Percentiles rank a stretch among this genome's conserved stretches.
Evolutionary conservation across 1,140 invertebrate genomes (phyloP).

Genomic region (Zaprionus inermis): DNA sequence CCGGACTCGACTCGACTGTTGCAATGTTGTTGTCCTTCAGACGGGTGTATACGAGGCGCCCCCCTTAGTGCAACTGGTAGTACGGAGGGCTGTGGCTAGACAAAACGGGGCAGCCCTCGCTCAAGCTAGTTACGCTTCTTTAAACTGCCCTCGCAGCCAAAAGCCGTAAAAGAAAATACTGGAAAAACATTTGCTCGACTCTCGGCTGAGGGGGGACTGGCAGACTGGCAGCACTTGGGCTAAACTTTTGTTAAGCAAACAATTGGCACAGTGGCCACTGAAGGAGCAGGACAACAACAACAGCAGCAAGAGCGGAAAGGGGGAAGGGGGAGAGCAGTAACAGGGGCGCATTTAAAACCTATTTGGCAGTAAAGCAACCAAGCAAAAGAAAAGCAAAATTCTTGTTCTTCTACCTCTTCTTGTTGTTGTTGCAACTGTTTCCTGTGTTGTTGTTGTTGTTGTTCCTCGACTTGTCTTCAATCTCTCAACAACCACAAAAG

Average conservation of each 20-base stretch:
- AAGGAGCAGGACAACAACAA: constrained; percentile 26
- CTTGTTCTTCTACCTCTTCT: neutral
- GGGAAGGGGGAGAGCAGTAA: constrained; percentile 11
- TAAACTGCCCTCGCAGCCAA: constrained; percentile 57
- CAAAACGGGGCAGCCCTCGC: constrained; percentile 5
- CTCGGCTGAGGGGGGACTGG: neutral
- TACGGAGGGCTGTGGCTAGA: neutral
- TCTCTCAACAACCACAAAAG: constrained; percentile 71
- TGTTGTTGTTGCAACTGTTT: neutral
- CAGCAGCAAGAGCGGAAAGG: neutral
- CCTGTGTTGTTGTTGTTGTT: constrained; percentile 15
- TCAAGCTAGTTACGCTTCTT: constrained; percentile 77
- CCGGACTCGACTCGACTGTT: constrained; percentile 80
- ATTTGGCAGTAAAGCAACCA: constrained; percentile 67
- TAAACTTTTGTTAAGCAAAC: constrained; percentile 84
- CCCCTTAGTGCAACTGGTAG: constrained; percentile 44
- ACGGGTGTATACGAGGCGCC: constrained; percentile 15
- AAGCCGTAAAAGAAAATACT: constrained; percentile 58
- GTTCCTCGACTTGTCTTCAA: constrained; percentile 43
- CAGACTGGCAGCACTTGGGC: constrained; percentile 42
- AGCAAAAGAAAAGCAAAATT: constrained; percentile 68
- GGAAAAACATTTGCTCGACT: constrained; percentile 30
- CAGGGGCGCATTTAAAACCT: constrained; percentile 68
- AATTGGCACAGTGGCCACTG: constrained; percentile 75
- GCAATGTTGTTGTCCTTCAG: constrained; percentile 76